phyloP scores from a whole-genome alignment of 2,888 invertebrate genomes.

The Chrysolina americana region DNA sequence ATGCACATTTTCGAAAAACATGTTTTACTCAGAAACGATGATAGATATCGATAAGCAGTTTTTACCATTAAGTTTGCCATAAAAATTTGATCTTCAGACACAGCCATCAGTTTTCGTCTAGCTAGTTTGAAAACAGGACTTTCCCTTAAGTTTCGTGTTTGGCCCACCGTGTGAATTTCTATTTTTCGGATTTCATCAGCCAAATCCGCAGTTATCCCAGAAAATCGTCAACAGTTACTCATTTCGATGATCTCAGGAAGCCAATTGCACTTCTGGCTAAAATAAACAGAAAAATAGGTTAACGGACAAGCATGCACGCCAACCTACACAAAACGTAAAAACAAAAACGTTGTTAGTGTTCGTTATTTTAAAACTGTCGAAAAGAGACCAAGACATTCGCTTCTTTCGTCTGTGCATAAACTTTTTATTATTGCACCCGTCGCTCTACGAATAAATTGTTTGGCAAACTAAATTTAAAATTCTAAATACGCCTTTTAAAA shows the following conservation, averaged over 20 bases:
- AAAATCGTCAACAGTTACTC: not conserved
- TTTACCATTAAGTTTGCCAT: too few relatives aligned
- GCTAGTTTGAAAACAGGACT: too few relatives aligned
- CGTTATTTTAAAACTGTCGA: slow-evolving; percentile 45
- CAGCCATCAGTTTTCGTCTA: too few relatives aligned
- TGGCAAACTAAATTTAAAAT: slow-evolving; percentile 66
- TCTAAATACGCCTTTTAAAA: slow-evolving; percentile 63
- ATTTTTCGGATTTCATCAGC: too few relatives aligned
- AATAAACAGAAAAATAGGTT: slow-evolving; percentile 53
- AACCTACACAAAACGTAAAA: slow-evolving; percentile 46
- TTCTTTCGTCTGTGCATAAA: slow-evolving; percentile 42
- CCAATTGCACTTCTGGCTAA: slow-evolving; percentile 32
- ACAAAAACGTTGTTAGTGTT: slow-evolving; percentile 43
- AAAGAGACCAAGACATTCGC: slow-evolving; percentile 40
- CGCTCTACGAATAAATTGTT: slow-evolving; percentile 60
- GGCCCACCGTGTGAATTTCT: too few relatives aligned
- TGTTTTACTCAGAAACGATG: too few relatives aligned
- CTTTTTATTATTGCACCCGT: slow-evolving; percentile 50
- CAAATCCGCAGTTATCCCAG: not conserved
- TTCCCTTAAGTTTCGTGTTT: too few relatives aligned
- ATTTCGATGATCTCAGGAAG: slow-evolving; percentile 5
- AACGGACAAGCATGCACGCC: slow-evolving; percentile 44
- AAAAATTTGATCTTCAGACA: too few relatives aligned
- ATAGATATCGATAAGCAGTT: too few relatives aligned
- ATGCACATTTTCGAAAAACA: too few relatives aligned